Evolutionary conservation across 2,113 vertebrate genomes (phyloP).

Genomic region (Gasterosteus nipponicus): DNA sequence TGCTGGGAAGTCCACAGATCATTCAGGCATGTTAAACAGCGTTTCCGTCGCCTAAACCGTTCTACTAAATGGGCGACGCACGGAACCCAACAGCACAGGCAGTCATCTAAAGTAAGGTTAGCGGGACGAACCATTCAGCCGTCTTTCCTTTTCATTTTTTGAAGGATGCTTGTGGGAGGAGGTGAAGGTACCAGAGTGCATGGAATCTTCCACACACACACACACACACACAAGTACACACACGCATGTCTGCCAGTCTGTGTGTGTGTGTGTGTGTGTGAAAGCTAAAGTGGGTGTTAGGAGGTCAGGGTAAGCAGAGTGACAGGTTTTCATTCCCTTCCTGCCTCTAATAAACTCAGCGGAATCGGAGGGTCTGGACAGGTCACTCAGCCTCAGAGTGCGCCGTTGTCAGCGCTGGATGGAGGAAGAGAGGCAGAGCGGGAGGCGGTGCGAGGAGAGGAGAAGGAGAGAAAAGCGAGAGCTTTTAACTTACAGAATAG

Average conservation of each 20-base stretch:
- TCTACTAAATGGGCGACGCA: too few relatives aligned
- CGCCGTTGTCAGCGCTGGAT: slow-evolving; percentile 56
- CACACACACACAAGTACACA: too few relatives aligned
- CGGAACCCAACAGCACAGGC: background rate
- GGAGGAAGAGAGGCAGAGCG: slow-evolving; percentile 32
- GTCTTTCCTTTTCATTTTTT: background rate
- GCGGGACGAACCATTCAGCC: slow-evolving; percentile 16
- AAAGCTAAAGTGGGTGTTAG: background rate
- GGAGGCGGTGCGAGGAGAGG: background rate
- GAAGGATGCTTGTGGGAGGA: slow-evolving; percentile 8
- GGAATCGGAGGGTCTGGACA: slow-evolving; percentile 38
- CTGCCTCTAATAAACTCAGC: slow-evolving; percentile 56
- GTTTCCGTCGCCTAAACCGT: too few relatives aligned
- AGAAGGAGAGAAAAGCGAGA: slow-evolving; percentile 31
- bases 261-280: background rate
- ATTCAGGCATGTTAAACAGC: background rate
- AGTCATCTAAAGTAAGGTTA: background rate
- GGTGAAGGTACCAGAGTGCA: background rate
- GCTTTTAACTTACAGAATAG: slow-evolving; percentile 65
- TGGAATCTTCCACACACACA: too few relatives aligned
- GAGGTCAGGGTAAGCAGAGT: slow-evolving; percentile 42
- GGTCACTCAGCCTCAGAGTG: slow-evolving; percentile 60
- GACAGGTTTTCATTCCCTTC: slow-evolving; percentile 60
- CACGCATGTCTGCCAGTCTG: background rate
- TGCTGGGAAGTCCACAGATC: background rate